Evolutionary conservation across 2,113 vertebrate species (phyloP), one percentile per base, ranked within the genome.

Genomic region (Glaucidium brasilianum): DNA sequence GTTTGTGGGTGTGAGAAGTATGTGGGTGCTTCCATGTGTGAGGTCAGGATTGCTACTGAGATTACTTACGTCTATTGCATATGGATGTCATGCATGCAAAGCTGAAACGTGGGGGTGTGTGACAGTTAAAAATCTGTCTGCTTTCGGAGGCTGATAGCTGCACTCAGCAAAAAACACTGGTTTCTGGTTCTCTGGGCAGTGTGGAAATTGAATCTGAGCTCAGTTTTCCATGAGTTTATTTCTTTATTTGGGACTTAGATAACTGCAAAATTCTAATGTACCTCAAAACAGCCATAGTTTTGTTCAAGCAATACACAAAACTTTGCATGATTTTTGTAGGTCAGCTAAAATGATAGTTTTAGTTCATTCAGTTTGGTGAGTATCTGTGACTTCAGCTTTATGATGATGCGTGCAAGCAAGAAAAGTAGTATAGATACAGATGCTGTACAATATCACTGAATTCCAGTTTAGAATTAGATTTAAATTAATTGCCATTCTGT

Each of bases 1-100:
- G 60, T 92, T 91, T 92, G 96, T 97, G 73, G 95, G 94, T 92
- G 96, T 97, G 95, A 97, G 95, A 96, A 97, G 88, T 86, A 94
- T 92, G 96, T 96, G 96, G 94, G 96, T 94, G 95, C 84, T 89
- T 94, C 88, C 92, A 76, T 87, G 76, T 91, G 86, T 96, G 94
- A 94, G 90, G 94, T 91, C 91, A 94, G 75, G 96, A 92, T 96
- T 84, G 79, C 73, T 96, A 88, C 88, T 68, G 88, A 96, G 96
- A 96, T 97, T 94, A 90, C 83, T 76, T 59, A 58, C 10, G 47
- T 81, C 77, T 58, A 14, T 82, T 96, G 77, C 94, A 75, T 84
- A 73, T 94, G 97, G 85, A 85, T 94, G 86, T 93, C 1, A 7
- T 73, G 73, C 79, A 84, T 89, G 91, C 86, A 94, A 86, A 96